phyloP scores from a whole-genome alignment of 1,140 invertebrate genomes.

The Ooceraea biroi region DNA sequence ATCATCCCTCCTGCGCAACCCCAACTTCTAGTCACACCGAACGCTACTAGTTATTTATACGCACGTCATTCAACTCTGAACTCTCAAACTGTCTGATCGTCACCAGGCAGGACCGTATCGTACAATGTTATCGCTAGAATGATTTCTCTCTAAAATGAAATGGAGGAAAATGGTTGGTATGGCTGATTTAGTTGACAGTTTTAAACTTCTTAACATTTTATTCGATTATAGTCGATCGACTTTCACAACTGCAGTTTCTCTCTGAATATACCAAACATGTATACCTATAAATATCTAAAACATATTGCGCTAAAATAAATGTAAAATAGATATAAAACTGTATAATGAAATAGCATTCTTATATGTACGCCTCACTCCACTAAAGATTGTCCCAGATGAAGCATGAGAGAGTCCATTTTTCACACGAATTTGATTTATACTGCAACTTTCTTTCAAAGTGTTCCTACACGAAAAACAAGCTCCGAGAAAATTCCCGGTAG shows the following conservation, averaged over 20 bases:
- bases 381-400: background rate
- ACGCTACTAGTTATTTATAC: conserved; percentile 81
- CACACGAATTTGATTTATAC: background rate
- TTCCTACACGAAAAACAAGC: background rate
- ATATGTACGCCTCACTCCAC: background rate
- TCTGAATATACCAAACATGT: background rate
- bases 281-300: background rate
- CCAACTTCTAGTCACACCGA: conserved; percentile 77
- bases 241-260: background rate
- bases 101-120: conserved; percentile 35
- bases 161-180: background rate
- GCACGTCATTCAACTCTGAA: conserved; percentile 39
- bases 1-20: conserved; percentile 65
- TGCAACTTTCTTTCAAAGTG: background rate
- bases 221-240: background rate
- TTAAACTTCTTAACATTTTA: background rate
- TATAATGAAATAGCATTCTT: conserved; percentile 9
- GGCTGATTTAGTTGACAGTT: background rate
- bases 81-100: conserved; percentile 45
- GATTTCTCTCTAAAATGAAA: background rate
- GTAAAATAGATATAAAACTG: background rate
- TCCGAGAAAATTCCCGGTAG: background rate
- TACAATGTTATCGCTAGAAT: background rate
- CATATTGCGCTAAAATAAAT: background rate
- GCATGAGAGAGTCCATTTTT: background rate